phyloP scores from a whole-genome alignment of 2,113 vertebrate species.

The Pimephales promelas region DNA sequence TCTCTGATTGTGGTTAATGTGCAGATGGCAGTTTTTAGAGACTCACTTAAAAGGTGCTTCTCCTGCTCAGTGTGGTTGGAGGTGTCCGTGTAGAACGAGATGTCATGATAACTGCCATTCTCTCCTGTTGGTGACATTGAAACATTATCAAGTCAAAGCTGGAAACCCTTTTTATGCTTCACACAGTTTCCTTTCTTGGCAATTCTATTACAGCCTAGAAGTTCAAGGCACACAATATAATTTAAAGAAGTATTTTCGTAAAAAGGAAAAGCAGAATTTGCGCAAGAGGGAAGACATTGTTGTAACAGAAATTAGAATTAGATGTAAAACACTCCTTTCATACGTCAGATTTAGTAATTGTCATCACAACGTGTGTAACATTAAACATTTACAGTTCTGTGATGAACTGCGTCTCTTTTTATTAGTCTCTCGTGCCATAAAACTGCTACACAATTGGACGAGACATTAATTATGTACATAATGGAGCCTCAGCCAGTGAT shows the following conservation, averaged over 20 bases:
- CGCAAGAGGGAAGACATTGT: background rate
- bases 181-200: background rate
- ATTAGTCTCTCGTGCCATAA: background rate
- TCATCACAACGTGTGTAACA: background rate
- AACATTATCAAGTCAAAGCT: conserved; percentile 31
- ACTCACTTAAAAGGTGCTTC: conserved; percentile 75
- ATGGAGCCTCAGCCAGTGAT: background rate
- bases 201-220: background rate
- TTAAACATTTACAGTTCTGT: conserved; percentile 12
- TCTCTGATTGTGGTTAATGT: conserved; percentile 22
- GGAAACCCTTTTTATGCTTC: background rate
- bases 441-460: background rate
- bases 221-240: background rate
- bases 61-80: conserved; percentile 69
- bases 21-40: background rate
- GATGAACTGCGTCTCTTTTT: background rate
- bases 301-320: background rate
- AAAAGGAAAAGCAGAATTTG: background rate
- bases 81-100: conserved; percentile 71
- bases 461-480: conserved; percentile 10
- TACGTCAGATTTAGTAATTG: background rate
- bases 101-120: conserved; percentile 67
- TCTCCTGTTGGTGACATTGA: conserved; percentile 66
- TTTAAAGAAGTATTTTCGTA: background rate
- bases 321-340: no score